Evolutionary conservation across 2,113 vertebrate genomes (phyloP).

Genomic region (Alosa alosa): DNA sequence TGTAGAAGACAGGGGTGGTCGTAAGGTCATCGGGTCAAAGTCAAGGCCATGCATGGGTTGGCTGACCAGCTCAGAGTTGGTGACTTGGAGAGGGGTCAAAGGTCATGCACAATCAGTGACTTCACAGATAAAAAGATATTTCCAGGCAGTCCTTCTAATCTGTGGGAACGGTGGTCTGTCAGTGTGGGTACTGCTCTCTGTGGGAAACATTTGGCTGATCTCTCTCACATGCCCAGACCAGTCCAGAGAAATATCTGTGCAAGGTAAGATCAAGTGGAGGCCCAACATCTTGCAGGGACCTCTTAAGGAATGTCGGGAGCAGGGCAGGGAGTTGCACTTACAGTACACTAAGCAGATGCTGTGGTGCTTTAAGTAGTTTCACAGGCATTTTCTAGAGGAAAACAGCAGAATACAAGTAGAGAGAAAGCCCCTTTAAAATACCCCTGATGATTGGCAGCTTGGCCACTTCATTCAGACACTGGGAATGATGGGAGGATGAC

Average conservation of each 20-base stretch:
- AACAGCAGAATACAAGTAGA: background rate
- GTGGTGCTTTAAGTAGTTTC: background rate
- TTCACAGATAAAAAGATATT: background rate
- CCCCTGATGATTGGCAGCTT: conserved; percentile 34
- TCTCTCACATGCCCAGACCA: conserved; percentile 8
- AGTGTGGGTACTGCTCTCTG: background rate
- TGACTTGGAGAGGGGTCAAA: background rate
- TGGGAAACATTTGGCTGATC: background rate
- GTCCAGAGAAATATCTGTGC: background rate
- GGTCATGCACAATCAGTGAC: background rate
- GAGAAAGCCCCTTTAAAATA: background rate
- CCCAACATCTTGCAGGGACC: background rate
- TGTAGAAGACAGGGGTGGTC: background rate
- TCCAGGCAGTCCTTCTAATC: background rate
- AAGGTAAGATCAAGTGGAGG: background rate
- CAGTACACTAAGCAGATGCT: background rate
- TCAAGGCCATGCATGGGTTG: background rate
- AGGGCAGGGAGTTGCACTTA: background rate
- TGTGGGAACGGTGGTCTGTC: background rate
- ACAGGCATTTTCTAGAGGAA: background rate
- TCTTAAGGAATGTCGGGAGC: background rate
- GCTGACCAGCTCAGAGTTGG: background rate
- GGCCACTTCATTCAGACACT: conserved; percentile 71
- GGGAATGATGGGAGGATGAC: conserved; percentile 47
- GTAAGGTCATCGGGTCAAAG: background rate